These are phyloP conservation scores for Pseudobourletiella spinata DNA, from an alignment of 1,140 invertebrate species.

Conservation along the genomic window DNA sequence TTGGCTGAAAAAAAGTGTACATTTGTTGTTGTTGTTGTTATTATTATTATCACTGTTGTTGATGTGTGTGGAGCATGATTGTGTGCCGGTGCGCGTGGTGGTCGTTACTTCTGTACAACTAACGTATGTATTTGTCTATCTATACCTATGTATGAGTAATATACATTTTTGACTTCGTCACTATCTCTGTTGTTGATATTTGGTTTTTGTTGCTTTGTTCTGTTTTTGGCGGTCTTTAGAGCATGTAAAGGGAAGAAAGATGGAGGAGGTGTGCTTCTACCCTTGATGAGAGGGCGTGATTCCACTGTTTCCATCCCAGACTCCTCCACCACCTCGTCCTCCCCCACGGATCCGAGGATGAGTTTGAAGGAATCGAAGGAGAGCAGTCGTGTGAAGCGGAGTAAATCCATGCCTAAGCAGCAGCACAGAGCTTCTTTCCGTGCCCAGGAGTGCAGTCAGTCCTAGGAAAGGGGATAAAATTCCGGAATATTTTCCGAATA, in stretches of 20 bases:
- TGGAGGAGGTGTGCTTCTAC: neutral
- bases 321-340: neutral
- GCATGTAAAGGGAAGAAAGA: conserved; percentile 21
- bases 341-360: neutral
- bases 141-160: no score
- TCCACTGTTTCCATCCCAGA: neutral
- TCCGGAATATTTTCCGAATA: no score
- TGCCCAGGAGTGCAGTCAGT: conserved; percentile 28
- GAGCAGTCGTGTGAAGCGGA: conserved; percentile 21
- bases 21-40: no score
- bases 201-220: conserved; percentile 29
- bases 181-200: conserved; percentile 7
- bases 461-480: no score
- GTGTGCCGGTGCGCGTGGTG: no score
- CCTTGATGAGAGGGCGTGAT: neutral
- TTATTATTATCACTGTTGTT: no score
- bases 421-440: conserved; percentile 16
- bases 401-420: conserved; percentile 32
- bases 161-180: no score
- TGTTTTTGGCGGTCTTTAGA: conserved; percentile 25
- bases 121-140: no score
- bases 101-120: no score
- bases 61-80: no score
- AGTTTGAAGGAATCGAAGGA: neutral
- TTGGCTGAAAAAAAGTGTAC: no score